Evolutionary conservation across 2,888 invertebrate species (phyloP), one percentile per base, ranked within the genome.

Genomic region (Megastigmus dorsalis): DNA sequence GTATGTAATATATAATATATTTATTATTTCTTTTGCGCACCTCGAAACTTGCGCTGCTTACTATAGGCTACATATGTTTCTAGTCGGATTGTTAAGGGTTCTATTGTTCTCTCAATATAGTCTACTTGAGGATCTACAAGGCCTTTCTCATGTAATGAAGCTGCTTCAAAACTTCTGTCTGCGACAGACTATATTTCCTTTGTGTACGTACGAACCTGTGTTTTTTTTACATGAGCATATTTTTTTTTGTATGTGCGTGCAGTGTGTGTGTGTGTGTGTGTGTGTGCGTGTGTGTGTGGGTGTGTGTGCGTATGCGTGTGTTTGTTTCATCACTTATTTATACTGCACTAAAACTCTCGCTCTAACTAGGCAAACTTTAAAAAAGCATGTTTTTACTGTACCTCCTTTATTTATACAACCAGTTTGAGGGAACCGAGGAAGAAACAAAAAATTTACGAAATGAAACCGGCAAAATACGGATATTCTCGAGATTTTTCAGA

Each of bases 61-160:
- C n/a, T n/a, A n/a, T n/a, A n/a, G n/a, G n/a, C n/a, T n/a, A n/a
- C n/a, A 50, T 10, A 20, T 15, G 18, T 30, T 15, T 30, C 36
- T 57, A 15, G 3, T 5, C n/a, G 20, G 18, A 69, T 54, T 43
- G 30, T 69, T 20, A 43, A 62, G 43, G 52, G 23, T 60, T 41
- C 52, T 54, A 43, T 23, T 23, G 26, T 54, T 62, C 30, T 50
- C 20, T 69, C 23, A 23, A n/a, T n/a, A n/a, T 7, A 52, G 50
- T 60, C 66, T 45, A 67, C 66, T 52, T 41, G 26, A 54, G 33
- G 43, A 43, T 54, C 43, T 69, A 62, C 30, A 41, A 20, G 9
- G 10, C 33, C 15, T 43, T n/a, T 30, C 20, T 50, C 38, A 18
- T 28, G 30, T 23, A 69, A 54, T 43, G 54, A 69, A 69, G 33